phyloP scores from a whole-genome alignment of 2,113 vertebrate genomes.

The Pteronura brasiliensis region DNA sequence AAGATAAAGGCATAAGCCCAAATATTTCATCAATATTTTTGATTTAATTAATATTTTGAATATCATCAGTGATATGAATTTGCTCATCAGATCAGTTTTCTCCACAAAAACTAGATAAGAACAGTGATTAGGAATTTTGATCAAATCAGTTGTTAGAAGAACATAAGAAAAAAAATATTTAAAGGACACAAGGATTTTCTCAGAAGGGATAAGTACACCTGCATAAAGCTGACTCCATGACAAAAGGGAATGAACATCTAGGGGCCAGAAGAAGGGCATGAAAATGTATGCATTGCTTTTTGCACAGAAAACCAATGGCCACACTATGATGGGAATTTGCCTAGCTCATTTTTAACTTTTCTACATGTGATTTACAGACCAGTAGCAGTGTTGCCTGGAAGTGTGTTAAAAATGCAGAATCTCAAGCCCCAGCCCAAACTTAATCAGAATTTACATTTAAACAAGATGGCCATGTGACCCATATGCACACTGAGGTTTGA shows the following conservation, averaged over 20 bases:
- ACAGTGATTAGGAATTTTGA: not conserved
- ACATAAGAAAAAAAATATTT: not conserved
- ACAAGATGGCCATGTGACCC: not conserved
- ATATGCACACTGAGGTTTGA: not conserved
- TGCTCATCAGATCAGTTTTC: not conserved
- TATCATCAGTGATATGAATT: not conserved
- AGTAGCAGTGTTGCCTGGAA: not conserved
- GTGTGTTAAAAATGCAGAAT: slow-evolving; percentile 14
- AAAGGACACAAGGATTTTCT: not conserved
- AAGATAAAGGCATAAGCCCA: not conserved
- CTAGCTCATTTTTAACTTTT: not conserved
- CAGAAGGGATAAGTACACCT: not conserved
- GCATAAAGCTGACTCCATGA: not conserved
- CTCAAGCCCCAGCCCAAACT: not conserved
- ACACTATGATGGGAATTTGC: not conserved
- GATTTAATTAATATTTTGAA: not conserved
- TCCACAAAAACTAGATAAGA: not conserved
- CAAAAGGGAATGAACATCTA: not conserved
- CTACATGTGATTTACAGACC: not conserved
- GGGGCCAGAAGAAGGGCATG: not conserved
- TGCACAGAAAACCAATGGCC: not conserved
- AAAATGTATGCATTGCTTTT: not conserved
- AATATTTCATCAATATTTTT: not conserved
- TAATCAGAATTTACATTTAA: slow-evolving; percentile 26
- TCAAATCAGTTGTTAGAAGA: not conserved